Base-by-base conservation (phyloP, 2,888 invertebrate species). In the Tetragonisca angustula region DNA sequence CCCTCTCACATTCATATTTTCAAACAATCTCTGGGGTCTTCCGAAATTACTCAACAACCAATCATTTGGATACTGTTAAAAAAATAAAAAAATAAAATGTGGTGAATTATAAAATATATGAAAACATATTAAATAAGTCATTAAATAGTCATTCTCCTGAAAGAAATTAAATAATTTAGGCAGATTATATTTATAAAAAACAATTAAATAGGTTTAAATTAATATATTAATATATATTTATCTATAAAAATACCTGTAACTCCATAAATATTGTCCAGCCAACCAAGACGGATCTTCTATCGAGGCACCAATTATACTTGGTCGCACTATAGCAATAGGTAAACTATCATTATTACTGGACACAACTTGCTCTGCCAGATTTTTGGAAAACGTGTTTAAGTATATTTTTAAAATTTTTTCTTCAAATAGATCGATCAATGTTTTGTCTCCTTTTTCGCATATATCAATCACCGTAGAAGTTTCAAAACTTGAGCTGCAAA, bases 231-330 rank as follows among this genome's bases (percentile, higher is more conserved):
- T 5, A 36, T 36, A 36, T 36, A 9, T 5, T 36, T 36, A 36
- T 36, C 36, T 36, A 36, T 36, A 36, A 36, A 36, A 62, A 9
- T 36, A 36, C 36, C 36, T 36, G 98, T 98, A 15, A 98, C 98
- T 15, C 99, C 99, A 94, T 99, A 99, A 96, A 98, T 97, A 95
- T 99, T 99, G 95, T 99, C 99, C 90, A 99, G 97, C 99, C 99
- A 99, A 74, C 98, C 98, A 93, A 97, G 97, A 81, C 15, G 98
- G 97, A 95, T 98, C 97, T 91, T 96, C 96, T 90, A 96, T 95
- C 11, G 97, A 97, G 56, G 97, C 97, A 0, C 97, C 96, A 4
- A 97, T 96, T 93, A 99, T 99, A 84, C 99, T 99, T 77, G 99
- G 99, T 93, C 99, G 96, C 75, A 99, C 98, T 92, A 99, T 98